phyloP scores from a whole-genome alignment of 1,140 invertebrate genomes.

The Bactericera cockerelli region DNA sequence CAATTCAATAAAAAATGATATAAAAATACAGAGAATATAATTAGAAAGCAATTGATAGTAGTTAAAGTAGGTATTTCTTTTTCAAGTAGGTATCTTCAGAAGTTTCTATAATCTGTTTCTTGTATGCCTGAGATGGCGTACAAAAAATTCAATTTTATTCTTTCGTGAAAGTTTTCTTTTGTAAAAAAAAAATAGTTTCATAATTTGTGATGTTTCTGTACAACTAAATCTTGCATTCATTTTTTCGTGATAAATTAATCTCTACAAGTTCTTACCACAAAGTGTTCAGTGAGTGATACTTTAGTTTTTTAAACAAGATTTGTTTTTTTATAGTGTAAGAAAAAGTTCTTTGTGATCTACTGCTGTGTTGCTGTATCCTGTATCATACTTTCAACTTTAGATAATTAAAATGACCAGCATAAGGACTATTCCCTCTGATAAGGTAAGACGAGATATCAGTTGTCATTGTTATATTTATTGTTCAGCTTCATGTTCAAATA shows the following conservation, averaged over 20 bases:
- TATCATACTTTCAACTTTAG: not conserved
- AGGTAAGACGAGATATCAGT: too few species aligned
- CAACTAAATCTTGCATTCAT: not conserved
- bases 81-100: not conserved
- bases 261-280: not conserved
- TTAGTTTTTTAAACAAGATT: conserved; percentile 8
- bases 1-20: too few species aligned
- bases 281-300: conserved; percentile 1
- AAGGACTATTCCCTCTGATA: conserved; percentile 7
- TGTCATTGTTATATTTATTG: too few species aligned
- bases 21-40: too few species aligned
- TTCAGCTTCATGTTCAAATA: too few species aligned
- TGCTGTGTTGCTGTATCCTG: not conserved
- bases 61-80: conserved; percentile 1
- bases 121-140: conserved; percentile 6
- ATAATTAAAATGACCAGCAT: conserved; percentile 4
- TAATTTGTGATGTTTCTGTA: not conserved
- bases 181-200: not conserved
- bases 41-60: too few species aligned
- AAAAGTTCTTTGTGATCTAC: not conserved
- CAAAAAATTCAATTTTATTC: not conserved
- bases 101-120: not conserved
- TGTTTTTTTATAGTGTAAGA: not conserved
- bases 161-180: conserved; percentile 4
- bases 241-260: not conserved